A percentile compares a stretch with the other conserved stretches of the same genome.
Evolutionary conservation across 2,888 invertebrate genomes (phyloP).

Genomic region (Horisme vitalbata): DNA sequence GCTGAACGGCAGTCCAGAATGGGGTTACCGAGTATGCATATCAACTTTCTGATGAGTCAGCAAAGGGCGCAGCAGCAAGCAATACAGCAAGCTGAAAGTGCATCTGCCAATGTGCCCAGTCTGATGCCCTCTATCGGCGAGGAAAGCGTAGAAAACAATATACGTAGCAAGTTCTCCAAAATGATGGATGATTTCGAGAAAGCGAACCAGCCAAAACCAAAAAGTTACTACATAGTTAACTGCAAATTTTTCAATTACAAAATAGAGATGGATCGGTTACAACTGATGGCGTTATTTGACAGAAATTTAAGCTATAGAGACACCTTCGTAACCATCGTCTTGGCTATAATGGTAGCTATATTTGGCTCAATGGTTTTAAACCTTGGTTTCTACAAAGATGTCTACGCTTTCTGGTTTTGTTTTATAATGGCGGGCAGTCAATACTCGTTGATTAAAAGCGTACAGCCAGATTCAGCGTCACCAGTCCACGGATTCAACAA

Average conservation of each 20-base stretch:
- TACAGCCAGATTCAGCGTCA: slow-evolving; percentile 99
- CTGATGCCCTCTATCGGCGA: slow-evolving; percentile 82
- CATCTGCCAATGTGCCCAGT: slow-evolving; percentile 61
- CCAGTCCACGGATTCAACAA: slow-evolving; percentile 99
- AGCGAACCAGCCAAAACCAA: slow-evolving; percentile 78
- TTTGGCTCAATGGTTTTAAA: slow-evolving; percentile 93
- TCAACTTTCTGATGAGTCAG: slow-evolving; percentile 71
- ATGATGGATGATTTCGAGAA: slow-evolving; percentile 82
- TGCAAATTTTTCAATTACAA: slow-evolving; percentile 83
- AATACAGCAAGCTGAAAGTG: slow-evolving; percentile 48
- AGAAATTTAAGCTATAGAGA: slow-evolving; percentile 93
- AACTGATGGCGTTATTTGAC: slow-evolving; percentile 95
- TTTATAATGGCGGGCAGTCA: slow-evolving; percentile 99
- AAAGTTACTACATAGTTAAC: slow-evolving; percentile 89
- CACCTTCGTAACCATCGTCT: slow-evolving; percentile 89
- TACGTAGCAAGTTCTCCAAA: slow-evolving; percentile 81
- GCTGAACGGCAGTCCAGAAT: slow-evolving; percentile 73
- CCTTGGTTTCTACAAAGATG: slow-evolving; percentile 93
- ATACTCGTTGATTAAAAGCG: slow-evolving; percentile 97
- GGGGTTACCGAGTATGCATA: slow-evolving; percentile 78
- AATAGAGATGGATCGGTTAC: slow-evolving; percentile 95
- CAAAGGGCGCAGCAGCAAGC: slow-evolving; percentile 62
- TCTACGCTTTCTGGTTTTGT: slow-evolving; percentile 97
- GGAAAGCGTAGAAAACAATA: slow-evolving; percentile 78
- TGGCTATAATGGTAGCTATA: slow-evolving; percentile 93